Percentiles rank a stretch among this genome's conserved stretches.
phyloP scores from a whole-genome alignment of 2,888 invertebrate genomes.

The Argyra leucocephala region DNA sequence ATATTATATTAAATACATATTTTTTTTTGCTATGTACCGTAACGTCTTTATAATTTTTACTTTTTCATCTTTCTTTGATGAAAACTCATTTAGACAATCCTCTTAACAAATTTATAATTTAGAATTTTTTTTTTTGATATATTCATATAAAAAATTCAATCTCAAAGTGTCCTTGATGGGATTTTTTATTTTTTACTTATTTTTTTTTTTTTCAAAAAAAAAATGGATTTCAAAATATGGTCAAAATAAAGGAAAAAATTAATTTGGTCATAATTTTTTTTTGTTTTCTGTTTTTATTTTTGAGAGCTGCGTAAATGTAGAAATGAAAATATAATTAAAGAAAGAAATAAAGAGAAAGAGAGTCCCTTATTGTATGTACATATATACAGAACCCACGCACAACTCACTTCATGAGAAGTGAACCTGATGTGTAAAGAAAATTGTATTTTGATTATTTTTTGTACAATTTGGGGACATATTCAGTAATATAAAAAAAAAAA shows the following conservation, averaged over 20 bases:
- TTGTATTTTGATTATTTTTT: no score
- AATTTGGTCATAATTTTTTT: neutral
- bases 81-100: slow-evolving; percentile 25
- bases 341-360: neutral
- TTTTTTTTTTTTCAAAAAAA: no score
- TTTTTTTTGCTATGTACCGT: neutral
- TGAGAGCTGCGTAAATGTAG: neutral
- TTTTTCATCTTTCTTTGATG: slow-evolving; percentile 10
- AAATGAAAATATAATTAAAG: neutral
- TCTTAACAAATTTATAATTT: slow-evolving; percentile 19
- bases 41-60: neutral
- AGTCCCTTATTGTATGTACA: neutral
- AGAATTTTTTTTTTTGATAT: neutral
- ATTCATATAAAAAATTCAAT: neutral
- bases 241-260: slow-evolving; percentile 1
- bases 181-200: no score
- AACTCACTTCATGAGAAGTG: no score
- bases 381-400: neutral
- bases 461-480: no score
- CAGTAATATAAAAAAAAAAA: no score
- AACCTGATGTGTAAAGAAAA: no score
- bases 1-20: no score
- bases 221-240: neutral
- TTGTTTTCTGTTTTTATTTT: no score
- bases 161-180: neutral